Evolutionary conservation across 2,797 vertebrate genomes (phyloP), one percentile per base, ranked within the genome.

Genomic region (Cyclopterus lumpus): DNA sequence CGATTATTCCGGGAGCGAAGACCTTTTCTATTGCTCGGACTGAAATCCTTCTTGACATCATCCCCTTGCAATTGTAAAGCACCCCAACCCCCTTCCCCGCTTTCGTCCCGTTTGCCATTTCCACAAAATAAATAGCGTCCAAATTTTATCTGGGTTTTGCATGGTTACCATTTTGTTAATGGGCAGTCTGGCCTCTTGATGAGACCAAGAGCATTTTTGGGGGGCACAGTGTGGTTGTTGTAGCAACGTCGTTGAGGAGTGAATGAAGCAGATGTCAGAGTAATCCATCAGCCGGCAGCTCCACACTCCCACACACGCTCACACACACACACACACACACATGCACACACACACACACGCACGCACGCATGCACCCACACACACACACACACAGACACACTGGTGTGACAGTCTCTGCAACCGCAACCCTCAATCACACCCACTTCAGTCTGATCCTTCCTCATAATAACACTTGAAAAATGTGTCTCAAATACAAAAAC

Each of bases 211-310:
- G 92, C 96, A 96, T 99, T 97, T 96, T 95, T 96, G 94, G 84
- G 89, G 93, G 88, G 93, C 90, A 86, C 91, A 72, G 84, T 92
- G 89, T 74, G 82, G 94, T 98, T 96, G 96, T 95, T 95, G 94
- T 95, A 95, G 96, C 94, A 95, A 98, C 96, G 91, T 91, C 84
- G 91, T 91, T 88, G 92, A 93, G 92, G 93, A 94, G 92, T 97
- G 96, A 96, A 95, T 96, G 95, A 95, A 95, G 93, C 95, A 95
- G 94, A 96, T 96, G 96, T 95, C 96, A 95, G 93, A 92, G 94
- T 95, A 93, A 95, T 96, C 95, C 94, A 95, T 96, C 95, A 96
- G 80, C 88, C 83, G 6, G 81, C 91, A 87, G 79, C 91, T 92
- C 90, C 74, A 18, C 77, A 70, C 85, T 88, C 85, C 80, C 92